phyloP scores from a whole-genome alignment of 1,140 invertebrate genomes.

The Platyscapa corneri region DNA sequence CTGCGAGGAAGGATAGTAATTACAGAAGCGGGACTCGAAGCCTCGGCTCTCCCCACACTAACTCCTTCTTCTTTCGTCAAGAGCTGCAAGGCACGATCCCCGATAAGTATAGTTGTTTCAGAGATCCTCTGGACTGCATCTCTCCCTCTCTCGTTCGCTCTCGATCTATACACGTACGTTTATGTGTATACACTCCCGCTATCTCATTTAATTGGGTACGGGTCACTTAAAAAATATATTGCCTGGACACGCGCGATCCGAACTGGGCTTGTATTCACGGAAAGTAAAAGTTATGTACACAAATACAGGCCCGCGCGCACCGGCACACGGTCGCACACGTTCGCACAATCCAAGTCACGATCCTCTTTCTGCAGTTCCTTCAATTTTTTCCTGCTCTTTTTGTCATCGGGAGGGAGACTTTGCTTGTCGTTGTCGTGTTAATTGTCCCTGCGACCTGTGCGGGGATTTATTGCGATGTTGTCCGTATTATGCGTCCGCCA shows the following conservation, averaged over 20 bases:
- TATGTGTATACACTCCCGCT: slow-evolving; percentile 68
- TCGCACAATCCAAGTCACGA: background rate
- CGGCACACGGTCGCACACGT: no score
- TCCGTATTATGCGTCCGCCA: background rate
- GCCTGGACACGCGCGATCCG: slow-evolving; percentile 52
- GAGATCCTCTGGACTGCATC: slow-evolving; percentile 54
- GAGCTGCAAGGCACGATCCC: slow-evolving; percentile 72
- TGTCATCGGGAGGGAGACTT: background rate
- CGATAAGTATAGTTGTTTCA: slow-evolving; percentile 74
- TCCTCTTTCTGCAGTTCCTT: background rate
- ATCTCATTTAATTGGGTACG: slow-evolving; percentile 71
- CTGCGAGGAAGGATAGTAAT: slow-evolving; percentile 69
- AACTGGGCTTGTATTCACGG: slow-evolving; percentile 40
- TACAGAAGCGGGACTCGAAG: slow-evolving; percentile 72
- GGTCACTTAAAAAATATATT: slow-evolving; percentile 69
- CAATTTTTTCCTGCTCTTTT: background rate
- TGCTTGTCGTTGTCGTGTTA: background rate
- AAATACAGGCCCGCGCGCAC: background rate
- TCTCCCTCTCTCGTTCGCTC: background rate
- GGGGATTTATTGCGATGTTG: background rate
- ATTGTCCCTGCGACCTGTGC: background rate
- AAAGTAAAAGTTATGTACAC: slow-evolving; percentile 12
- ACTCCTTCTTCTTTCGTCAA: slow-evolving; percentile 14
- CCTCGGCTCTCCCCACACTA: slow-evolving; percentile 55
- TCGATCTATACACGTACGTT: background rate